Base-by-base conservation (phyloP, 2,797 vertebrate genomes). In the Silurus aristotelis region DNA sequence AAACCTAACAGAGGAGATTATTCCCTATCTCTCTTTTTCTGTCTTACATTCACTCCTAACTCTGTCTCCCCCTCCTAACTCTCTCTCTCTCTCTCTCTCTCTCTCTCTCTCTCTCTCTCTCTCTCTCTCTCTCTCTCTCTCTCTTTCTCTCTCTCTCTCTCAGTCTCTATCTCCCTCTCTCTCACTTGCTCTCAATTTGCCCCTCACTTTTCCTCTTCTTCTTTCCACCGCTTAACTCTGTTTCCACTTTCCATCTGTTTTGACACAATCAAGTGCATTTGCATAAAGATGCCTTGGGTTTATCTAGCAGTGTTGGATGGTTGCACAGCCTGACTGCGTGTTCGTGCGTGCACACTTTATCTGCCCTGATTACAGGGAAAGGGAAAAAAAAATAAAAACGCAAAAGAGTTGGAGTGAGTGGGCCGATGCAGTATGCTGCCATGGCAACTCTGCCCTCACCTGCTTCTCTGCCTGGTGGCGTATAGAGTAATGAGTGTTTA, bases 381-480 rank as follows among this genome's bases (percentile, higher is more conserved):
- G 38, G 38, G 38, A 38, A 38, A 38, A 38, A 38, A 31, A 82
- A 80, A 72, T 79, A 83, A 85, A 81, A 67, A 89, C 72, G 79
- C 70, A 80, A 56, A 88, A 78, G 76, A 84, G 75, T 84, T 80
- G 85, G 86, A 85, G 67, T 89, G 91, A 77, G 89, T 92, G 88
- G 90, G 92, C 88, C 89, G 85, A 78, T 87, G 86, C 84, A 87
- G 43, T 85, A 84, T 87, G 91, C 86, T 92, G 83, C 91, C 91
- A 93, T 94, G 92, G 92, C 89, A 94, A 95, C 93, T 85, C 86
- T 58, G 89, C 86, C 82, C 89, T 91, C 89, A 94, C 92, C 92
- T 93, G 90, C 92, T 89, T 76, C 48, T 27, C 72, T 85, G 87
- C 86, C 85, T 38, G 87, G 84, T 87, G 87, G 75, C 68, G 76